Evolutionary conservation across 2,888 invertebrate species (phyloP).

Genomic region (Xanthia icteritia): DNA sequence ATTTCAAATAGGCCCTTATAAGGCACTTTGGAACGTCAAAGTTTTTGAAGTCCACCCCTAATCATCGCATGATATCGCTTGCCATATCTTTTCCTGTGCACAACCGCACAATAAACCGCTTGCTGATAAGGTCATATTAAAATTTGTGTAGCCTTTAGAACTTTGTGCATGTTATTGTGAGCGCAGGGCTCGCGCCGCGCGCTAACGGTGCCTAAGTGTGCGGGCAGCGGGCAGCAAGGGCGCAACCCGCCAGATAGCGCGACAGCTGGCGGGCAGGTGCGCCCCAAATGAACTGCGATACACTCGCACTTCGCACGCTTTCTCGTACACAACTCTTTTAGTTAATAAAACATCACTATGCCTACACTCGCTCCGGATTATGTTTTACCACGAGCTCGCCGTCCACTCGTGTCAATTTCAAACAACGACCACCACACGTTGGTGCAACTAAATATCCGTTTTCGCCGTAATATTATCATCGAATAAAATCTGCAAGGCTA

Average conservation of each 20-base stretch:
- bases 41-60: not conserved
- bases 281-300: slow-evolving; percentile 72
- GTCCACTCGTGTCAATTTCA: slow-evolving; percentile 18
- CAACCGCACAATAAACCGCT: slow-evolving; percentile 2
- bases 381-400: slow-evolving; percentile 42
- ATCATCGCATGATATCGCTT: slow-evolving; percentile 32
- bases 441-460: slow-evolving; percentile 56
- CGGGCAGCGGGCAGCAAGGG: slow-evolving; percentile 71
- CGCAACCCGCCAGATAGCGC: slow-evolving; percentile 79
- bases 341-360: slow-evolving; percentile 45
- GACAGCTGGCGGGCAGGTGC: slow-evolving; percentile 86
- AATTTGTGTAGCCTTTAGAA: slow-evolving; percentile 31
- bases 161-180: slow-evolving; percentile 62
- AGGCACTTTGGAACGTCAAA: no score
- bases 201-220: slow-evolving; percentile 68
- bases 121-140: slow-evolving; percentile 8
- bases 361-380: slow-evolving; percentile 14
- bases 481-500: slow-evolving; percentile 81
- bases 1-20: no score
- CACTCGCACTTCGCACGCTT: slow-evolving; percentile 51
- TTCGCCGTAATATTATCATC: slow-evolving; percentile 75
- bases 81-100: slow-evolving; percentile 7
- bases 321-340: slow-evolving; percentile 48
- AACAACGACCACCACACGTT: slow-evolving; percentile 11
- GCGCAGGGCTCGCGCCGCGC: slow-evolving; percentile 28